phyloP scores from a whole-genome alignment of 2,888 invertebrate species.

The Xiphydria camelus region DNA sequence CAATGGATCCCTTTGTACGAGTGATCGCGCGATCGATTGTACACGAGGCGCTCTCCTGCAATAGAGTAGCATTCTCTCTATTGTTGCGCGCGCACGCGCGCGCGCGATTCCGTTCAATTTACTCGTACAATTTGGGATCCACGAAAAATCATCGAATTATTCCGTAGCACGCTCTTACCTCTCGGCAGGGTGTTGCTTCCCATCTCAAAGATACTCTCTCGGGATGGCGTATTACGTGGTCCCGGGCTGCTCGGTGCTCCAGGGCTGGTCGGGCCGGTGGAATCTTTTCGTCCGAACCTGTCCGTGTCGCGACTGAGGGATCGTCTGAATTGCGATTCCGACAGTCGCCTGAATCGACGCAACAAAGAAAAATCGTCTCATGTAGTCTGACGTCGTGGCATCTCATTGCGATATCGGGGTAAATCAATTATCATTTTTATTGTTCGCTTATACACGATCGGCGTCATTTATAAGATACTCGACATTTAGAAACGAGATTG shows the following conservation, averaged over 20 bases:
- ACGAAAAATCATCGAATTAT: slow-evolving; percentile 34
- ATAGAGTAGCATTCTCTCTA: not conserved
- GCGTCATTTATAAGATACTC: no score
- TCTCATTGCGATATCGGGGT: no score
- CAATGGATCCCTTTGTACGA: slow-evolving; percentile 29
- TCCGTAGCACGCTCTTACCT: slow-evolving; percentile 46
- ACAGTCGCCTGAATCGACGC: slow-evolving; percentile 40
- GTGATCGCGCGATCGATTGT: no score
- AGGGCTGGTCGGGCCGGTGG: slow-evolving; percentile 36
- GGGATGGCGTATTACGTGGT: slow-evolving; percentile 37
- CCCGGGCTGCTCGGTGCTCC: slow-evolving; percentile 42
- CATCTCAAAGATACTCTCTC: slow-evolving; percentile 49
- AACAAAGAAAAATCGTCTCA: no score
- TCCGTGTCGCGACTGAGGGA: slow-evolving; percentile 50
- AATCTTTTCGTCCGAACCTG: slow-evolving; percentile 43
- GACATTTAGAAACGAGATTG: no score
- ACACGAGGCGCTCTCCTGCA: no score
- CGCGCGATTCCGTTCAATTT: no score
- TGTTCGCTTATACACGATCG: no score
- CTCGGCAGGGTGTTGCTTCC: slow-evolving; percentile 52
- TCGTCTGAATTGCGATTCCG: slow-evolving; percentile 51
- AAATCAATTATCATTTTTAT: no score
- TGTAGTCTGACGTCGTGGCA: no score
- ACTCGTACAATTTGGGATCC: no score
- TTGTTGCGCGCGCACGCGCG: no score